Conservation (phyloP, 1,140 invertebrate genomes). For the Leptopilina boulardi region DNA sequence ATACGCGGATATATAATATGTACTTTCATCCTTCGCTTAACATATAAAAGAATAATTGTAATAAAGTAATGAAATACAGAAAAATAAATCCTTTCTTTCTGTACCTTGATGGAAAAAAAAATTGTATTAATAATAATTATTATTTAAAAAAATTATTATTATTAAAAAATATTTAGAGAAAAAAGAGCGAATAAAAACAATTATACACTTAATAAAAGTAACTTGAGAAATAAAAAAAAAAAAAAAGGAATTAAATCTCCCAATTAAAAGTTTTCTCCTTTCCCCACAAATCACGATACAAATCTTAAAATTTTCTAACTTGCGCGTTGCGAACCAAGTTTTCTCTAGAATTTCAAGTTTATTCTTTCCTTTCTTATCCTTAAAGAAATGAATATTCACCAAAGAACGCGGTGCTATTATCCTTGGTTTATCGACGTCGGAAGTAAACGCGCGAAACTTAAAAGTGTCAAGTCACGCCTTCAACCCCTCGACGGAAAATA, state of each 20-base stretch:
- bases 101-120: too few relatives aligned
- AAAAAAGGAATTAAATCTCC: background rate
- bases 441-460: slow-evolving; percentile 25
- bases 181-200: too few relatives aligned
- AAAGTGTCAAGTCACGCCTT: slow-evolving; percentile 29
- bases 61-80: background rate
- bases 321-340: slow-evolving; percentile 1
- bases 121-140: too few relatives aligned
- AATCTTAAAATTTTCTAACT: slow-evolving; percentile 6
- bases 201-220: background rate
- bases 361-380: slow-evolving; percentile 17
- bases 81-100: background rate
- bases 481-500: slow-evolving; percentile 4
- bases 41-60: slow-evolving; percentile 5
- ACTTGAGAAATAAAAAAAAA: background rate
- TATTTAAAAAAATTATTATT: too few relatives aligned
- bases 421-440: slow-evolving; percentile 24
- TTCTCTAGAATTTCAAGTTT: slow-evolving; percentile 17
- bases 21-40: slow-evolving; percentile 9
- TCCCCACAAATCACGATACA: slow-evolving; percentile 5
- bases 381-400: slow-evolving; percentile 22
- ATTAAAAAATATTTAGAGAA: too few relatives aligned
- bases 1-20: background rate
- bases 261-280: background rate
- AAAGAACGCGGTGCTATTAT: slow-evolving; percentile 14